Base-by-base conservation (phyloP, 2,113 vertebrate species). In the Electrona antarctica region DNA sequence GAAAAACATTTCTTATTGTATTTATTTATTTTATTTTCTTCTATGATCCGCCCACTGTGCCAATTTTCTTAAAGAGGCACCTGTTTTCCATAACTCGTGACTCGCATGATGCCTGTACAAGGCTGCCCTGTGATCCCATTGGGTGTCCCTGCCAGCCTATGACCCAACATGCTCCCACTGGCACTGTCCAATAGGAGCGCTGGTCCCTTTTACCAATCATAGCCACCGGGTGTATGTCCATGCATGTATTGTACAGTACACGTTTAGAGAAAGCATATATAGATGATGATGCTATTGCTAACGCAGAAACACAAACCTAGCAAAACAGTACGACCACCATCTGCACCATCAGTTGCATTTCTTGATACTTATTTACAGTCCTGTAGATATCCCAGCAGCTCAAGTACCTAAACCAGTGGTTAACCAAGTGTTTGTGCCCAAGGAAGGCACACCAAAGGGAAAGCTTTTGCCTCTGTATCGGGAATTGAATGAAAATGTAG, bases 111-210 rank as follows among this genome's bases (percentile, higher is more conserved):
- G 89, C 92, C 90, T 92, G 87, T 91, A 91, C 84, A 69, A 65
- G 79, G 81, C 64, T 60, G 79, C 75, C 82, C 58, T 48, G 7
- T 48, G 60, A 73, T 70, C 83, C 64, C 2, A 29, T 76, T 72
- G 81, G 77, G 76, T 70, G 83, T 83, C 78, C 69, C 80, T 79
- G 87, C 87, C 87, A 92, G 79, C 90, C 91, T 92, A 91, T 89
- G 90, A 90, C 93, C 93, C 93, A 94, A 92, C 85, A 89, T 92
- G 81, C 86, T 89, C 91, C 91, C 84, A 78, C 90, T 92, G 88
- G 91, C 84, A 78, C 90, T 92, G 88, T 78, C 82, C 61, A 79
- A 94, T 94, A 96, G 94, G 90, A 93, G 88, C 90, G 94, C 90
- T 90, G 89, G 91, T 91, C 86, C 92, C 86, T 88, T 88, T 92